Percentiles rank a stretch among this genome's conserved stretches.
Evolutionary conservation across 1,140 invertebrate species (phyloP).

Genomic region (Druon quercuslanigerum): DNA sequence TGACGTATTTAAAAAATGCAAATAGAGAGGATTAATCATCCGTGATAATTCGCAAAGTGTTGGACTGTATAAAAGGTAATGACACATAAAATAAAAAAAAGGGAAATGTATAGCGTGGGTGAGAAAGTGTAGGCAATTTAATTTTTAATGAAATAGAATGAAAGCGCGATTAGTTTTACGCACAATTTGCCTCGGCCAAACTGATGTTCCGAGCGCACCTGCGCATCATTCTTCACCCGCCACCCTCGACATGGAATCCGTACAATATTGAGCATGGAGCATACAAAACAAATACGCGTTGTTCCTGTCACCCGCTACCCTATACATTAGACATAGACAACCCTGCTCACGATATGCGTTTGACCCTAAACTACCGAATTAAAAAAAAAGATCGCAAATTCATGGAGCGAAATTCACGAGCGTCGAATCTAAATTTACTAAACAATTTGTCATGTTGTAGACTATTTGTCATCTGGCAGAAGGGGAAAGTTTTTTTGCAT

Average conservation of each 20-base stretch:
- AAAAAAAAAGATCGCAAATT: slow-evolving; percentile 28
- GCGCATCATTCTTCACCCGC: slow-evolving; percentile 57
- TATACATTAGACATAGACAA: neutral
- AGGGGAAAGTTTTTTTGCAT: no score
- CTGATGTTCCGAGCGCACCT: slow-evolving; percentile 51
- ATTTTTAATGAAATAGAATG: slow-evolving; percentile 58
- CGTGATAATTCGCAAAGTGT: slow-evolving; percentile 33
- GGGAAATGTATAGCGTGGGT: slow-evolving; percentile 6
- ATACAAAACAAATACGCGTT: slow-evolving; percentile 60
- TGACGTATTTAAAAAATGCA: neutral
- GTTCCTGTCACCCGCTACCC: slow-evolving; percentile 38
- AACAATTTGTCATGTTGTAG: neutral
- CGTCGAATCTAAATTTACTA: slow-evolving; percentile 10
- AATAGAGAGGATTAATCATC: slow-evolving; percentile 11
- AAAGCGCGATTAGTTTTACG: slow-evolving; percentile 59
- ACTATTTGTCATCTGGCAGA: neutral
- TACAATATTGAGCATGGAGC: slow-evolving; percentile 56
- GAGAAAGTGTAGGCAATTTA: slow-evolving; percentile 46
- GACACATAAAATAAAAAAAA: neutral
- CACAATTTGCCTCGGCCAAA: slow-evolving; percentile 55
- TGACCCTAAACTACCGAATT: slow-evolving; percentile 52
- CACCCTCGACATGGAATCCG: slow-evolving; percentile 54
- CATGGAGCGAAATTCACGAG: slow-evolving; percentile 22
- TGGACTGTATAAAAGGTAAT: slow-evolving; percentile 18
- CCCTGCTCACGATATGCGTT: slow-evolving; percentile 45